Base-by-base conservation (phyloP, 2,888 invertebrate genomes). In the Boloria selene region DNA sequence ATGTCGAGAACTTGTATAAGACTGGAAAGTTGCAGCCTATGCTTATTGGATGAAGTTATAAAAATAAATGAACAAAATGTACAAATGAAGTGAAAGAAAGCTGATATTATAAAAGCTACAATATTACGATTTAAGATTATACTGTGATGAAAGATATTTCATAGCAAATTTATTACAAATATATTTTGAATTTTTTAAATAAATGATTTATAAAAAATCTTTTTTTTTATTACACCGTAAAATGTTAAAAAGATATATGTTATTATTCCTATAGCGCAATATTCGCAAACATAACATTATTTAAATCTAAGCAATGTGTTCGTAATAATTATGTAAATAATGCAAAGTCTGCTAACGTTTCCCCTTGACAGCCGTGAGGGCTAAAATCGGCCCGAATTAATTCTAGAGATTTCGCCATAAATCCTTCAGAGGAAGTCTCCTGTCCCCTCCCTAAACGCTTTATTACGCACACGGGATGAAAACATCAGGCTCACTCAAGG, bases 1-100 rank as follows among this genome's bases (percentile, higher is more conserved):
- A 99, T 79, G 96, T 98, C 0, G 95, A 96, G 79, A 93, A 94
- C 49, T 84, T 97, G 74, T 93, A 94, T 72, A 94, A 96, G 55
- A 92, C 89, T 61, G 97, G 97, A 61, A 93, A 96, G 80, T 88
- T 98, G 38, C 90, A 93, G 73, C 89, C 93, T 51, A 85, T 93
- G 80, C 90, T 94, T 49, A 87, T 90, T 71, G 92, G 92, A 67
- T 92, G 31, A 38, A 74, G 74, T 38, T 69, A 38, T 54, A 16
- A 52, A 16, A 44, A 38, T 22, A 38, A 14, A 38, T 10, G 10
- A 10, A 52, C 17, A 16, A 61, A 22, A 45, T 58, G 14, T 14
- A 45, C 16, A 31, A 6, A 31, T 31, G 31, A 5, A 6, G 31
- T 31, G 31, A 31, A 6, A 31, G 6, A 31, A 31, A 31, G 31